Evolutionary conservation across 2,113 vertebrate species (phyloP).

Genomic region (Gasterosteus nipponicus): DNA sequence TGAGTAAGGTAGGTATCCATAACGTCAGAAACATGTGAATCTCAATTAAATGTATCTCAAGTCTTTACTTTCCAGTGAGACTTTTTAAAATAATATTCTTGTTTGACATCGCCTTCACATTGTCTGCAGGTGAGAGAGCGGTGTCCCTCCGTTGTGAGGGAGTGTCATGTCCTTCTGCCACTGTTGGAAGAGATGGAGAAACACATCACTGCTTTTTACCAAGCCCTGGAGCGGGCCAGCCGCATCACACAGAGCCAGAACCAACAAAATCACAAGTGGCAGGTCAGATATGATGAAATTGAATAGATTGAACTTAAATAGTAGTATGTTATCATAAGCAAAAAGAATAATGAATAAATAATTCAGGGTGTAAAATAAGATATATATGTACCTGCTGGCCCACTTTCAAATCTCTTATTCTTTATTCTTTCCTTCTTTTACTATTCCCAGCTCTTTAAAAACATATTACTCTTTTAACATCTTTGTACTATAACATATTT

Average conservation of each 20-base stretch:
- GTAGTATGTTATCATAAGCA: not conserved
- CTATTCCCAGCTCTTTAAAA: not conserved
- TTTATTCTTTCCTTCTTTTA: not conserved
- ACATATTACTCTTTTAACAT: not conserved
- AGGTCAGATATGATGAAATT: conserved; percentile 79
- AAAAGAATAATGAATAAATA: conserved; percentile 4
- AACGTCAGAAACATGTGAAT: not conserved
- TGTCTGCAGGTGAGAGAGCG: conserved; percentile 87
- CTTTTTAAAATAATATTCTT: not conserved
- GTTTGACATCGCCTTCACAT: not conserved
- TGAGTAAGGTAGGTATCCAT: conserved; percentile 84
- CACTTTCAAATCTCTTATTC: not conserved
- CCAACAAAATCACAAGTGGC: conserved; percentile 89
- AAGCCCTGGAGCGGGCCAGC: conserved; percentile 87
- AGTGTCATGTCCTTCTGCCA: conserved; percentile 85
- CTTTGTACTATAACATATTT: not conserved
- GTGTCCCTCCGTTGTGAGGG: conserved; percentile 84
- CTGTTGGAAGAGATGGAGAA: conserved; percentile 92
- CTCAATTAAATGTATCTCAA: not conserved
- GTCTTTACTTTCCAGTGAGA: not conserved
- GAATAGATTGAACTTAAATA: not conserved
- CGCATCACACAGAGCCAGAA: conserved; percentile 84
- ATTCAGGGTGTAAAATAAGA: not conserved
- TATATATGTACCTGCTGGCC: not conserved
- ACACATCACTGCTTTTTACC: conserved; percentile 90